A percentile compares a stretch with the other conserved stretches of the same genome.
phyloP scores from a whole-genome alignment of 2,113 vertebrate species.

The Otis tarda region DNA sequence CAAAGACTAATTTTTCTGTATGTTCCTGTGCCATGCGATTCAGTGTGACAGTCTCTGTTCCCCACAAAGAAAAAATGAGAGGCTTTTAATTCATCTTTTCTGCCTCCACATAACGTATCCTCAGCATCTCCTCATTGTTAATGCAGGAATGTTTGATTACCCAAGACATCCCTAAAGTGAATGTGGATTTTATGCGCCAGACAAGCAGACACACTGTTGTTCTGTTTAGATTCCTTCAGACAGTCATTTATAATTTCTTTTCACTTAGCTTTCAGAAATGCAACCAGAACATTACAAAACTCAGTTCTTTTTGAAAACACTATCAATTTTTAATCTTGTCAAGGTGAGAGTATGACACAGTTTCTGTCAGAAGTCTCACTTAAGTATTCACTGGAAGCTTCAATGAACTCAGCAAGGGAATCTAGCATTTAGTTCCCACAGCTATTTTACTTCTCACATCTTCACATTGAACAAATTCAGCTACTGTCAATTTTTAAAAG shows the following conservation, averaged over 20 bases:
- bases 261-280: constrained; percentile 14
- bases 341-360: constrained; percentile 11
- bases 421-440: neutral
- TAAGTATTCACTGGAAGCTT: neutral
- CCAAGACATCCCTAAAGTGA: neutral
- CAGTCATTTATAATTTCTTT: constrained; percentile 27
- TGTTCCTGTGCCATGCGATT: neutral
- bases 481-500: neutral
- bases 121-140: neutral
- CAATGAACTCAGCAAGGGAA: neutral
- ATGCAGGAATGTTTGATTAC: constrained; percentile 28
- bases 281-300: constrained; percentile 12
- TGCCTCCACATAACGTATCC: neutral
- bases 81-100: neutral
- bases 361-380: constrained; percentile 14
- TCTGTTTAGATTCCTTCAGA: neutral
- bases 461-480: neutral
- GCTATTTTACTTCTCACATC: neutral
- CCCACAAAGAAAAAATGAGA: neutral
- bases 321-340: constrained; percentile 49
- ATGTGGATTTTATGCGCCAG: neutral
- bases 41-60: neutral
- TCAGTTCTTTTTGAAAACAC: constrained; percentile 26
- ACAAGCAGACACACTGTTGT: neutral
- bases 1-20: neutral